Percentiles rank a stretch among this genome's conserved stretches.
Conservation (phyloP, 2,797 vertebrate genomes). For the Melanitta fusca region DNA sequence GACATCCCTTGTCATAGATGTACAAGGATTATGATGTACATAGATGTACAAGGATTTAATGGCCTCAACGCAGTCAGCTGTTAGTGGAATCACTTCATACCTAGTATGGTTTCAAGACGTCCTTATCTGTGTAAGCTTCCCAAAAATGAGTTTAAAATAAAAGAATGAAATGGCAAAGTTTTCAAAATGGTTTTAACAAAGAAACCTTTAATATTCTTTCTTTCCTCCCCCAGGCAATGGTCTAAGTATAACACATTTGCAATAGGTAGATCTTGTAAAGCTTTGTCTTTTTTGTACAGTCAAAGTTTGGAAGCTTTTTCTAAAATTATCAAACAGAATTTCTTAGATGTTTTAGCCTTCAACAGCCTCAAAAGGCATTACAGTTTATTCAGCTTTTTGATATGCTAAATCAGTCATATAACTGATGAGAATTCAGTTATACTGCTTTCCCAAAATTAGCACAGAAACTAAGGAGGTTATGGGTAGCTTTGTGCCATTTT, state of each 20-base stretch:
- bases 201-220: neutral
- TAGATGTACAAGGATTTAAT: slow-evolving; percentile 44
- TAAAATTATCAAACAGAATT: neutral
- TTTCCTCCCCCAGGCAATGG: neutral
- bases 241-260: neutral
- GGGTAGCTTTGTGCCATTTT: neutral
- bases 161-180: neutral
- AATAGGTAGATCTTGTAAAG: neutral
- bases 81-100: neutral
- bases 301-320: neutral
- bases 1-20: slow-evolving; percentile 11
- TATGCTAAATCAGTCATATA: neutral
- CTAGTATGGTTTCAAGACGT: slow-evolving; percentile 15
- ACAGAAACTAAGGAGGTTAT: neutral
- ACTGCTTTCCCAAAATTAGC: neutral
- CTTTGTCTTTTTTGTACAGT: neutral
- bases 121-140: neutral
- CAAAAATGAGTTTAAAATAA: neutral
- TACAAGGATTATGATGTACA: neutral
- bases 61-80: slow-evolving; percentile 27
- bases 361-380: neutral
- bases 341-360: neutral
- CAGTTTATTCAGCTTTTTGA: neutral
- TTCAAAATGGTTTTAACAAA: neutral
- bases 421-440: neutral